phyloP scores from a whole-genome alignment of 2,888 invertebrate genomes.

The Ormyrus labotus region DNA sequence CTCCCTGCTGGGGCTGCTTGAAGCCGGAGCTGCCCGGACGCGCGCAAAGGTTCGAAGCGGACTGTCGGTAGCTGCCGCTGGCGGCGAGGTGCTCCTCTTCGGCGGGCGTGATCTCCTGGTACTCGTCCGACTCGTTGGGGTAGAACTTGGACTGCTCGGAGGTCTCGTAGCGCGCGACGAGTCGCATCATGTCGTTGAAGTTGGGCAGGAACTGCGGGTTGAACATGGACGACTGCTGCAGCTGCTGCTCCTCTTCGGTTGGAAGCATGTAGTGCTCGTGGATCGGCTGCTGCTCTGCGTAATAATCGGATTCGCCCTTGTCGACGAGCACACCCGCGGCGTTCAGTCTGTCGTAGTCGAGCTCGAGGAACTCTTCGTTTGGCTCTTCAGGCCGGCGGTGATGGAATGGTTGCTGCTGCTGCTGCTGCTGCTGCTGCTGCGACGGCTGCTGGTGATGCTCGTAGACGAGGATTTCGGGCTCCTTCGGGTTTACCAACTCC shows the following conservation, averaged over 20 bases:
- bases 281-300: slow-evolving; percentile 44
- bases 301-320: slow-evolving; percentile 56
- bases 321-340: slow-evolving; percentile 40
- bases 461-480: slow-evolving; percentile 36
- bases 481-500: neutral
- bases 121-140: slow-evolving; percentile 56
- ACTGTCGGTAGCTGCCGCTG: slow-evolving; percentile 44
- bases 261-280: slow-evolving; percentile 67
- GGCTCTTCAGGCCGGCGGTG: neutral
- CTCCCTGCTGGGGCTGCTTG: neutral
- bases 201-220: slow-evolving; percentile 73
- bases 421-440: neutral
- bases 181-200: slow-evolving; percentile 72
- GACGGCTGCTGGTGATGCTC: slow-evolving; percentile 29
- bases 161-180: slow-evolving; percentile 62
- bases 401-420: no score
- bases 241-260: slow-evolving; percentile 55
- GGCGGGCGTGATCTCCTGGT: slow-evolving; percentile 50
- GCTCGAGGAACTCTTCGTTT: slow-evolving; percentile 45
- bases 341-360: slow-evolving; percentile 44
- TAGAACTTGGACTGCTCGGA: slow-evolving; percentile 41
- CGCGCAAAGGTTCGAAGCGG: slow-evolving; percentile 33
- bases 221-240: slow-evolving; percentile 66
- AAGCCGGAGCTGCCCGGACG: neutral
- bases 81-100: neutral